Conservation (phyloP, 2,797 vertebrate species). For the Catostomus latipinnis region DNA sequence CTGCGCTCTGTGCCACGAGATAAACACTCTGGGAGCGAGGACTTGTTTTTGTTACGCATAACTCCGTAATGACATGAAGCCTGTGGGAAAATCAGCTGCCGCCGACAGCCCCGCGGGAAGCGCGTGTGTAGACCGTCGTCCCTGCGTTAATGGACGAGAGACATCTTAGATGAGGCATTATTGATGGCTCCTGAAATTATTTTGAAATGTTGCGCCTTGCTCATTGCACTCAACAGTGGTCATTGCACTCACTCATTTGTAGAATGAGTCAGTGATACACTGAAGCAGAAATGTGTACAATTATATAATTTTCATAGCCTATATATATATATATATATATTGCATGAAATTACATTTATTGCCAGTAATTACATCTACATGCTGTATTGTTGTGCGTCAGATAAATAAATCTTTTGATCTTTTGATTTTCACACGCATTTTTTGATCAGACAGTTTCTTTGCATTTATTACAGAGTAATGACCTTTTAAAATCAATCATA, state of each 20-base stretch:
- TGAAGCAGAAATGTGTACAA: too few relatives aligned
- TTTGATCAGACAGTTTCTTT: too few relatives aligned
- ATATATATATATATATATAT: too few relatives aligned
- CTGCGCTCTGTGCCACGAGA: conserved; percentile 77
- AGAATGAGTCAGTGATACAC: neutral
- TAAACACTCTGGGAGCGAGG: conserved; percentile 75
- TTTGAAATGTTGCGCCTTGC: neutral
- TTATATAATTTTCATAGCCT: too few relatives aligned
- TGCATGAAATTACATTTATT: too few relatives aligned
- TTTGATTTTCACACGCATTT: too few relatives aligned
- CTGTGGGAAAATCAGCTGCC: conserved; percentile 57
- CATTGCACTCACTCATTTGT: too few relatives aligned
- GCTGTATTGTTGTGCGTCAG: too few relatives aligned
- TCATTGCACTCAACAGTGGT: neutral
- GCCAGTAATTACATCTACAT: too few relatives aligned
- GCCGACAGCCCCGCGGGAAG: conserved; percentile 50
- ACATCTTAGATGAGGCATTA: conserved; percentile 41
- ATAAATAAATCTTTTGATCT: too few relatives aligned
- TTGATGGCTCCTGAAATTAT: neutral
- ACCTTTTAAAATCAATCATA: neutral
- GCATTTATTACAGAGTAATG: neutral
- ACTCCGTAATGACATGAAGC: conserved; percentile 68
- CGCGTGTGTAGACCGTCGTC: conserved; percentile 47
- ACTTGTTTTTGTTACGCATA: conserved; percentile 77
- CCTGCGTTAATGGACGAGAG: conserved; percentile 46